A percentile compares a stretch with the other conserved stretches of the same genome.
phyloP scores from a whole-genome alignment of 2,888 invertebrate species.

The Meandrusa payeni region DNA sequence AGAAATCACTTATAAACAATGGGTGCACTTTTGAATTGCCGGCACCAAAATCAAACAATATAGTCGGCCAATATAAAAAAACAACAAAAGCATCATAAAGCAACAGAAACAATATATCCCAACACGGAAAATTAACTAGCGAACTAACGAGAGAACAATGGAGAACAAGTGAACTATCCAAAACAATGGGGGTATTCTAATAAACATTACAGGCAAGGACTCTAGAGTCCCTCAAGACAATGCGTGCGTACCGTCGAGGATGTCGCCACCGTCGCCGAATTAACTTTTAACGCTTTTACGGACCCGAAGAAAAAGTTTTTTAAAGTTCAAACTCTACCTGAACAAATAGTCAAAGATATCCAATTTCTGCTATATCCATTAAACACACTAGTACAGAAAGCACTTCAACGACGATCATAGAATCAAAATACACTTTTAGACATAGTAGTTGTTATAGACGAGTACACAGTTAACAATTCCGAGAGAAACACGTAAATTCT shows the following conservation, averaged over 20 bases:
- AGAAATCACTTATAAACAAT: constrained; percentile 1
- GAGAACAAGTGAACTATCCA: constrained; percentile 39
- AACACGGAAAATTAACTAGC: constrained; percentile 37
- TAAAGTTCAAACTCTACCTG: constrained; percentile 39
- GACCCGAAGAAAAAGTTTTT: constrained; percentile 24
- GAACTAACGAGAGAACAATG: constrained; percentile 43
- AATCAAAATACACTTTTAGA: constrained; percentile 19
- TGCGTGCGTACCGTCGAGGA: constrained; percentile 49
- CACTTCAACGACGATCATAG: constrained; percentile 30
- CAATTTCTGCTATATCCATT: constrained; percentile 31
- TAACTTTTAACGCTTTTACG: constrained; percentile 32
- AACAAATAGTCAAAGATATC: constrained; percentile 23
- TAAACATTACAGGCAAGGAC: constrained; percentile 55
- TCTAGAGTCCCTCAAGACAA: constrained; percentile 41
- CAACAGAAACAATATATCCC: constrained; percentile 46
- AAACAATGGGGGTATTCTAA: constrained; percentile 62
- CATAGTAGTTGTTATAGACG: constrained; percentile 14
- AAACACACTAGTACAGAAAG: constrained; percentile 37
- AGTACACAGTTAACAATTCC: constrained; percentile 24
- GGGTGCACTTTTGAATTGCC: constrained; percentile 6
- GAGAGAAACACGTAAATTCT: constrained; percentile 40
- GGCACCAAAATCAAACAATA: constrained; percentile 21
- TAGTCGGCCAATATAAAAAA: constrained; percentile 29
- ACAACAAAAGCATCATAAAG: constrained; percentile 38
- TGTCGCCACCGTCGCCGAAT: constrained; percentile 41